Conservation (phyloP, 2,797 vertebrate genomes). For the Tenualosa ilisha region DNA sequence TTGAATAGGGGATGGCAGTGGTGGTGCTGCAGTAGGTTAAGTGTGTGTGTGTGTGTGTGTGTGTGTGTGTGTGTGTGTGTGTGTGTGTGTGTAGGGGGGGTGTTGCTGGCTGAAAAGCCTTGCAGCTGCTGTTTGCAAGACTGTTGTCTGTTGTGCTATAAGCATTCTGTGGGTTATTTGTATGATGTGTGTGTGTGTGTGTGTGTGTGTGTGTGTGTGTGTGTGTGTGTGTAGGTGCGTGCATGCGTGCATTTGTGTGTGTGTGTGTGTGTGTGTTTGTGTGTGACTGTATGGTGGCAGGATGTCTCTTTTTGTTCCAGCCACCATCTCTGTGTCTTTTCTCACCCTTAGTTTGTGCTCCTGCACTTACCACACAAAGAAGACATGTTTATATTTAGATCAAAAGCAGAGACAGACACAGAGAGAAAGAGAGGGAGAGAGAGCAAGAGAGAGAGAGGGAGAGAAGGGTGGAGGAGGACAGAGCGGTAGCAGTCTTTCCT, state of each 20-base stretch:
- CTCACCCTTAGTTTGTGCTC: neutral
- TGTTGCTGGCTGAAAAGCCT: neutral
- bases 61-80: neutral
- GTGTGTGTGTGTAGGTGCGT: neutral
- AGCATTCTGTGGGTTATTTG: neutral
- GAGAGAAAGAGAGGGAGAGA: neutral
- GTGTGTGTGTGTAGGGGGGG: neutral
- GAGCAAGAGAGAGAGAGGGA: conserved; percentile 26
- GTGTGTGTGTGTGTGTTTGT: neutral
- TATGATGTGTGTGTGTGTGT: neutral
- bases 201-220: neutral
- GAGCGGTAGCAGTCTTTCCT: neutral
- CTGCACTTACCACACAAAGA: neutral
- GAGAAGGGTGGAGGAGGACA: conserved; percentile 9
- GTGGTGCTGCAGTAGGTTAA: neutral
- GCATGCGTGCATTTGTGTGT: neutral
- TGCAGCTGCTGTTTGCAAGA: conserved; percentile 20
- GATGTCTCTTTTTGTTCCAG: neutral
- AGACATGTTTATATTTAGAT: conserved; percentile 14
- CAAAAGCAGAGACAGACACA: neutral
- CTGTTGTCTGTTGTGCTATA: neutral
- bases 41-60: conserved; percentile 3
- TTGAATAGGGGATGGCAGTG: neutral
- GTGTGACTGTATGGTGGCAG: neutral
- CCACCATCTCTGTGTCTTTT: neutral